Base-by-base conservation (phyloP, 2,797 vertebrate species). In the Galaxias olidus region DNA sequence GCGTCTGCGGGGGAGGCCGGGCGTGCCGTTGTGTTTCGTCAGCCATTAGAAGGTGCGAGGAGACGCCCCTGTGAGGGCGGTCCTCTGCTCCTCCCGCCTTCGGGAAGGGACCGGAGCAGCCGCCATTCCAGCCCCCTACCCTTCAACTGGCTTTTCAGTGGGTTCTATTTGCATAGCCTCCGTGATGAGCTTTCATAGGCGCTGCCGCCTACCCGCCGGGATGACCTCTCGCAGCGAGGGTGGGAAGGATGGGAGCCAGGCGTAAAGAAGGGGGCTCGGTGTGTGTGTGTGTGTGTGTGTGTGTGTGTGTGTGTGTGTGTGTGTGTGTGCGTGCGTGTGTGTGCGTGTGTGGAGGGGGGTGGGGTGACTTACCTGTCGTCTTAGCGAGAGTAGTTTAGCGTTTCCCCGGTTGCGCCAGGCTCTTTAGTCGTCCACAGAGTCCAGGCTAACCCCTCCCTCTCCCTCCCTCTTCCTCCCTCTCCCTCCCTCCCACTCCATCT, bases 181-280 rank as follows among this genome's bases (percentile, higher is more conserved):
- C 79, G 87, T 90, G 84, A 88, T 85, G 87, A 89, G 87, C 84
- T 89, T 90, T 89, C 85, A 89, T 90, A 85, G 84, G 82, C 77
- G 9, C 14, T 18, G 49, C 14, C 76, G 79, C 72, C 6, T 30
- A 30, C 30, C 3, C 30, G 6, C 30, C 6, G 30, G 30, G 30
- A 30, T 30, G 30, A 30, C 30, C 30, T 30, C 30, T 30, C 30
- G 30, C 30, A 30, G 30, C 30, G 30, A 3, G 30, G 30, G 6
- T 30, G 6, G 2, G 30, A 30, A 30, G 30, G 6, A 30, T 30
- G 30, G 3, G 30, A 3, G 30, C 3, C 30, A 30, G 30, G 30
- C 30, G 30, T 30, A 3, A 6, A 3, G 30, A 30, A 6, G 6
- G 30, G 6, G 30, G 30, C 30, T 30, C 30, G 9, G 45, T 46